Percentiles rank a stretch among this genome's conserved stretches.
phyloP scores from a whole-genome alignment of 2,113 vertebrate genomes.

The Octodon degus region DNA sequence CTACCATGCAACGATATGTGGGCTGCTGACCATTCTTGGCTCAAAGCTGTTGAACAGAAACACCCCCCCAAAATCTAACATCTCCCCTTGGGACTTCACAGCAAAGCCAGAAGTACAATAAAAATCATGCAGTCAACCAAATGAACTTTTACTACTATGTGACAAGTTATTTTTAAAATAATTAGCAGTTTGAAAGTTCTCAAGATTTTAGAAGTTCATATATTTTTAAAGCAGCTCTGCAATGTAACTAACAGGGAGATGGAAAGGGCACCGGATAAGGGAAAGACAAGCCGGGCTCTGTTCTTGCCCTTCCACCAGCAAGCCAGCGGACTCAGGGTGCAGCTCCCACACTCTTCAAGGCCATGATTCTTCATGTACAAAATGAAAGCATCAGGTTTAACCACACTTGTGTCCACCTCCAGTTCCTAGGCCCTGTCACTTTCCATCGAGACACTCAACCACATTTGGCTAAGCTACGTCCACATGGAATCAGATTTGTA shows the following conservation, averaged over 20 bases:
- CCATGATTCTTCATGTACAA: background rate
- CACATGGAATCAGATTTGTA: background rate
- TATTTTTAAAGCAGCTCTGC: background rate
- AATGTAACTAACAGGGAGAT: background rate
- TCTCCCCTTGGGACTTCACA: constrained; percentile 5
- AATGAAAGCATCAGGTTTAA: background rate
- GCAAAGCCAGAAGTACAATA: constrained; percentile 5
- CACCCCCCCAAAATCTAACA: background rate
- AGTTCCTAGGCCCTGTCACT: background rate
- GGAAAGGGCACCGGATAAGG: background rate
- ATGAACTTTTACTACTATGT: constrained; percentile 39
- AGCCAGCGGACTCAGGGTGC: background rate
- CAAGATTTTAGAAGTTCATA: constrained; percentile 1
- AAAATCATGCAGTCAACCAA: constrained; percentile 33
- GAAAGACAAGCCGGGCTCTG: background rate
- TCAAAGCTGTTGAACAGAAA: background rate
- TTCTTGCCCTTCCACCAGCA: background rate
- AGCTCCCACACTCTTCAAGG: background rate
- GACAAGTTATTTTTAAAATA: constrained; percentile 69
- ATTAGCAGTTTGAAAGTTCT: constrained; percentile 54
- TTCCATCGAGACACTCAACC: background rate
- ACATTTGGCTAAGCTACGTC: background rate
- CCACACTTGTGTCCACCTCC: background rate
- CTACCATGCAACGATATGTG: no score
- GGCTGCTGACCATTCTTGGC: background rate